Evolutionary conservation across 2,113 vertebrate genomes (phyloP).

Genomic region (Tachysurus vachellii): DNA sequence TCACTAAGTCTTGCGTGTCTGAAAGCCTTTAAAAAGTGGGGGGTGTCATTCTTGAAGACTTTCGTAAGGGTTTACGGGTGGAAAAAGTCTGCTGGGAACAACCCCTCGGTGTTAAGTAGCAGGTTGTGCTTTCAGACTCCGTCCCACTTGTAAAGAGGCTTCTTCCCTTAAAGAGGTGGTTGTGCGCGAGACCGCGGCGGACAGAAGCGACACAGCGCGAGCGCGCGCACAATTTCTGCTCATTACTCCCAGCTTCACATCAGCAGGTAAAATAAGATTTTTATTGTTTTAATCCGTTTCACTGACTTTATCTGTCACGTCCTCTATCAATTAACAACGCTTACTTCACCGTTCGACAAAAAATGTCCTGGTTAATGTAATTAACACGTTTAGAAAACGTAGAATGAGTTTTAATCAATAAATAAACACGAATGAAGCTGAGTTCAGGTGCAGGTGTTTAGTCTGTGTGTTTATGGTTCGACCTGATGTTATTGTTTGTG

Average conservation of each 20-base stretch:
- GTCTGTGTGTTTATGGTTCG: neutral
- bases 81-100: conserved; percentile 83
- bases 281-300: neutral
- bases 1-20: neutral
- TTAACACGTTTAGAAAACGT: neutral
- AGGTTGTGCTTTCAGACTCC: conserved; percentile 80
- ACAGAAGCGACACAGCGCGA: conserved; percentile 8
- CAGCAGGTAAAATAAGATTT: conserved; percentile 13
- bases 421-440: no score
- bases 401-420: neutral
- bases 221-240: neutral
- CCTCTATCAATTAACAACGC: neutral
- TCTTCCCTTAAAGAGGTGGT: conserved; percentile 65
- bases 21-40: conserved; percentile 11
- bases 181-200: conserved; percentile 54
- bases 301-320: neutral
- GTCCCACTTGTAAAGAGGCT: conserved; percentile 85
- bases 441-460: neutral
- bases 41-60: conserved; percentile 79
- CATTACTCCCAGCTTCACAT: neutral
- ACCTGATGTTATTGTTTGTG: neutral
- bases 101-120: conserved; percentile 93
- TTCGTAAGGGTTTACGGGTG: conserved; percentile 85
- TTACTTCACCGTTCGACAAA: neutral
- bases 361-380: neutral